Conservation (phyloP, 2,888 invertebrate genomes). For the Melinaea menophilus region DNA sequence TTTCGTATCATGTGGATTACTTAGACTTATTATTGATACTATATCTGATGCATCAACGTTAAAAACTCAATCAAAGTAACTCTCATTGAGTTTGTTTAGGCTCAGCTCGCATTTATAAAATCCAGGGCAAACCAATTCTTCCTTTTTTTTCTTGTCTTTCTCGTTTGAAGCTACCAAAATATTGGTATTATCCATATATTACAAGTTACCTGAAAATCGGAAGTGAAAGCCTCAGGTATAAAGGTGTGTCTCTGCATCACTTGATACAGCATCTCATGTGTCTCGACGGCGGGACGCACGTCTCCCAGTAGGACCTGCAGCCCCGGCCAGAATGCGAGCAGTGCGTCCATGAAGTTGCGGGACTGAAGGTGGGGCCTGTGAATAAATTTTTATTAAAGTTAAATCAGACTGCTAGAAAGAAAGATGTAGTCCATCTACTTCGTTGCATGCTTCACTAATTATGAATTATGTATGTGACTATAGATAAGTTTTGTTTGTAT, state of each 20-base stretch:
- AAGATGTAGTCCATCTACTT: neutral
- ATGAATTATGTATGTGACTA: too few species aligned
- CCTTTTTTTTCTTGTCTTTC: neutral
- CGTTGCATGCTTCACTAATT: neutral
- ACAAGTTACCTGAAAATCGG: slow-evolving; percentile 88
- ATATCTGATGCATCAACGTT: too few species aligned
- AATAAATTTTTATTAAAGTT: neutral
- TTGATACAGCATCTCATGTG: slow-evolving; percentile 99
- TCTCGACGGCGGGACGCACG: slow-evolving; percentile 97
- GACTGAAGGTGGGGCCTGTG: slow-evolving; percentile 92
- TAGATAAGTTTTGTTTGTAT: too few species aligned
- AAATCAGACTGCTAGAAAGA: slow-evolving; percentile 3
- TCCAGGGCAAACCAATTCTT: too few species aligned
- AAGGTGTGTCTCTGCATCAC: slow-evolving; percentile 98
- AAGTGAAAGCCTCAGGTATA: slow-evolving; percentile 98
- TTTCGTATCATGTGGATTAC: too few species aligned
- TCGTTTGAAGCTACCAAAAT: neutral
- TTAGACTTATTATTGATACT: too few species aligned
- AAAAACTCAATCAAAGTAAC: too few species aligned
- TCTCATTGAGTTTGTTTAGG: too few species aligned
- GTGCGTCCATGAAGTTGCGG: slow-evolving; percentile 97
- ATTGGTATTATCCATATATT: neutral
- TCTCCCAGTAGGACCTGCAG: slow-evolving; percentile 94
- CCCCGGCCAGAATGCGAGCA: slow-evolving; percentile 99
- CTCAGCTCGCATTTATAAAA: too few species aligned